Evolutionary conservation across 2,113 vertebrate genomes (phyloP), one percentile per base, ranked within the genome.

Genomic region (Takifugu flavidus): DNA sequence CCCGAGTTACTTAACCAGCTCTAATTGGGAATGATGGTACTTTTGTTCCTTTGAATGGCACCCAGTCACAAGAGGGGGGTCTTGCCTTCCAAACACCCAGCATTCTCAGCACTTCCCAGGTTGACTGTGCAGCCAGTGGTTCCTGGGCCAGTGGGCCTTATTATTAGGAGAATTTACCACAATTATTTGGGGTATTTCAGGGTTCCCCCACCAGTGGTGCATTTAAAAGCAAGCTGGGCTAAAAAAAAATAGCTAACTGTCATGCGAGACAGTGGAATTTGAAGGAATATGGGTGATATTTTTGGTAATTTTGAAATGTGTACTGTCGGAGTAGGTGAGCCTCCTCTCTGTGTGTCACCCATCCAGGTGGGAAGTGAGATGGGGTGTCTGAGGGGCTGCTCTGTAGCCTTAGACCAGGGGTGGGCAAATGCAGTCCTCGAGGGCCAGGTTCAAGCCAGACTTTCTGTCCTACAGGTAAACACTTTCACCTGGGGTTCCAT

Each of bases 1-100:
- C 39, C 64, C 57, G 56, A 70, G 70, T 68, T 74, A 60, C 74
- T 54, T 67, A 79, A 79, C 64, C 72, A 62, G 54, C 50, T 65
- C 75, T 83, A 86, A 87, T 83, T 83, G 75, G 79, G 83, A 83
- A 71, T 72, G 82, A 87, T 83, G 83, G 80, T 60, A 79, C 83
- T 82, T 86, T 88, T 87, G 82, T 86, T 82, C 64, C 56, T 70
- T 59, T 78, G 75, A 85, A 78, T 78, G 69, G 77, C 67, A 82
- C 78, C 57, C 79, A 83, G 82, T 82, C 82, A 83, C 76, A 72
- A 68, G 83, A 83, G 71, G 80, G 47, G 76, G 74, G 53, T 79
- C 74, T 71, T 67, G 66, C 74, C 79, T 79, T 87, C 73, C 70
- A 75, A 75, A 57, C 60, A 44, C 53, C 82, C 58, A 64, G 59